Evolutionary conservation across 2,797 vertebrate genomes (phyloP).

Genomic region (Hybognathus amarus): DNA sequence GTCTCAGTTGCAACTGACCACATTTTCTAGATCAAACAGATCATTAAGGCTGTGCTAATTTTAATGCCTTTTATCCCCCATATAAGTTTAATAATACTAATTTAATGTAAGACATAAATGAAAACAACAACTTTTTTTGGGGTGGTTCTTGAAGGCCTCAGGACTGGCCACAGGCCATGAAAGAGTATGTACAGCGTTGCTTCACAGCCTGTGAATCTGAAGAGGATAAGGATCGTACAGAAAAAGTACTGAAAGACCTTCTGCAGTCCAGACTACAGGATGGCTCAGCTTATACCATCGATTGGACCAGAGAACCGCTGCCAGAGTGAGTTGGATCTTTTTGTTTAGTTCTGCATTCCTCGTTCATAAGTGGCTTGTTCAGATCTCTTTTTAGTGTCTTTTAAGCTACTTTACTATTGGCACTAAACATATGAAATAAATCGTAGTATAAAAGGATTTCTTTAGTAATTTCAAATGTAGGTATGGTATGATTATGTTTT

Average conservation of each 20-base stretch:
- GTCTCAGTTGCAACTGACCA: not conserved
- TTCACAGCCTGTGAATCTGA: slow-evolving; percentile 92
- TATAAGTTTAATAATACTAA: not conserved
- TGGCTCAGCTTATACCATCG: slow-evolving; percentile 91
- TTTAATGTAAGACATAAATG: not conserved
- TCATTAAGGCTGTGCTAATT: not conserved
- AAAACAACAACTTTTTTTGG: not conserved
- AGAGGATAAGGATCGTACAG: slow-evolving; percentile 92
- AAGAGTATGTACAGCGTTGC: slow-evolving; percentile 93
- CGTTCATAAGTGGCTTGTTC: too few relatives aligned
- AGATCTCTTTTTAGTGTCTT: too few relatives aligned
- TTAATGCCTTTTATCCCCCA: not conserved
- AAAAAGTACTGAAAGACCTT: slow-evolving; percentile 91
- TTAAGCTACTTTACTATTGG: not conserved
- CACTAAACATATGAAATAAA: not conserved
- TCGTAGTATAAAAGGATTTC: too few relatives aligned
- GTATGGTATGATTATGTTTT: not conserved
- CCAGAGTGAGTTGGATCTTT: slow-evolving; percentile 82
- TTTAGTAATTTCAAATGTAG: not conserved
- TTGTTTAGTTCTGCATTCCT: not conserved
- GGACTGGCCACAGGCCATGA: slow-evolving; percentile 94
- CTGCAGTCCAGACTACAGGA: slow-evolving; percentile 90
- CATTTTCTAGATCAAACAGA: not conserved
- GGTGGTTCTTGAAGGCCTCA: slow-evolving; percentile 77
- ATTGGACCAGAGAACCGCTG: slow-evolving; percentile 89